Evolutionary conservation across 92 coral and sea anemone genomes (phyloP).

Genomic region (Palythoa grandiflora): DNA sequence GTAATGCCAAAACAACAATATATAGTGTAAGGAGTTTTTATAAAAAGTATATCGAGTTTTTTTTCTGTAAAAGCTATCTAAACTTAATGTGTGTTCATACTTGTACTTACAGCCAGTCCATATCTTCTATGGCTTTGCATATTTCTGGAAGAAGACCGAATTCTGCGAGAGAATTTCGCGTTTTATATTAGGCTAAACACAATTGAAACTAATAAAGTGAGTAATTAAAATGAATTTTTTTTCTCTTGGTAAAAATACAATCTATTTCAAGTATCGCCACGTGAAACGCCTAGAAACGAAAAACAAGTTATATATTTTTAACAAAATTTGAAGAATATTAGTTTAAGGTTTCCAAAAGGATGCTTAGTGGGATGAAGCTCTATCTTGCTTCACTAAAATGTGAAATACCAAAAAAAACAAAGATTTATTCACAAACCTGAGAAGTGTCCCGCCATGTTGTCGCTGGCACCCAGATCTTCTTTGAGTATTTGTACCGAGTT

Average conservation of each 20-base stretch:
- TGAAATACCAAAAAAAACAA: neutral
- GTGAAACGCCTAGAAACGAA: neutral
- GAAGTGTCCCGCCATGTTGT: slow-evolving; percentile 98
- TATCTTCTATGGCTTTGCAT: slow-evolving; percentile 96
- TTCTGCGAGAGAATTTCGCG: slow-evolving; percentile 58
- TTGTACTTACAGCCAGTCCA: slow-evolving; percentile 98
- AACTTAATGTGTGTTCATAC: neutral
- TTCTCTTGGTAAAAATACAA: no score
- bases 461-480: slow-evolving; percentile 25
- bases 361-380: neutral
- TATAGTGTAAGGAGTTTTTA: no score
- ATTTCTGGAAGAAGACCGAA: slow-evolving; percentile 99
- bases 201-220: neutral
- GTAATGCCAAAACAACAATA: no score
- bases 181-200: neutral
- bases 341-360: neutral
- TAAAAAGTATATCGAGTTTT: no score
- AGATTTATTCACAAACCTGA: slow-evolving; percentile 71
- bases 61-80: neutral
- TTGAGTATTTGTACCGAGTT: neutral
- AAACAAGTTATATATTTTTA: no score
- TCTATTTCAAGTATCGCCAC: neutral
- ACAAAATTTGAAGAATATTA: no score
- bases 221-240: neutral
- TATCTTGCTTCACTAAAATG: neutral